These are phyloP conservation scores for Clarias macrocephalus DNA, from an alignment of 2,113 vertebrate genomes.

Conservation along the genomic window DNA sequence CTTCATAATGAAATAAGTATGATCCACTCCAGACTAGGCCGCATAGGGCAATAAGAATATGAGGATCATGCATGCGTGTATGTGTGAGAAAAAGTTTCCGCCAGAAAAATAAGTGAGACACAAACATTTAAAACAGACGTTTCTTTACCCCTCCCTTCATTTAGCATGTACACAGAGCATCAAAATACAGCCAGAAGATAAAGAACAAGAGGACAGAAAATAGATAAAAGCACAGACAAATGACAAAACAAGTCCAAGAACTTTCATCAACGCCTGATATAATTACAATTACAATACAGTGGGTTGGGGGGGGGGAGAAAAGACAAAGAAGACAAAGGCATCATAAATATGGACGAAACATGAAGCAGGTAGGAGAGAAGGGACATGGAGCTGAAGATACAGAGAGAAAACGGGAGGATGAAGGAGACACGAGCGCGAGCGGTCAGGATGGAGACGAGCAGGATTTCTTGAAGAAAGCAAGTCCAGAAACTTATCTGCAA, in stretches of 20 bases:
- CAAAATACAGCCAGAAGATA: conserved; percentile 33
- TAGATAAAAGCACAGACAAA: not conserved
- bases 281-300: conserved; percentile 35
- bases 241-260: conserved; percentile 8
- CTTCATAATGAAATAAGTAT: not conserved
- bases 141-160: conserved; percentile 51
- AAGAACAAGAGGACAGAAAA: conserved; percentile 25
- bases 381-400: not conserved
- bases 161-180: conserved; percentile 46
- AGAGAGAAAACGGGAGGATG: conserved; percentile 22
- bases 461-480: conserved; percentile 47
- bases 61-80: not conserved
- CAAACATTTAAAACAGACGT: conserved; percentile 30
- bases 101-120: conserved; percentile 12
- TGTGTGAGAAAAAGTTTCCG: not conserved
- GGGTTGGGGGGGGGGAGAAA: not conserved
- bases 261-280: not conserved
- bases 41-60: not conserved
- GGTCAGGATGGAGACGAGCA: conserved; percentile 32
- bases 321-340: conserved; percentile 10
- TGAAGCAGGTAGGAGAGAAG: conserved; percentile 13
- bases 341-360: conserved; percentile 34
- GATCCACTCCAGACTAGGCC: not conserved
- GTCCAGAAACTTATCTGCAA: conserved; percentile 59
- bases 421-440: not conserved